These are phyloP conservation scores for Dipodomys stephensi DNA, from an alignment of 2,113 vertebrate species.

Conservation along the genomic window DNA sequence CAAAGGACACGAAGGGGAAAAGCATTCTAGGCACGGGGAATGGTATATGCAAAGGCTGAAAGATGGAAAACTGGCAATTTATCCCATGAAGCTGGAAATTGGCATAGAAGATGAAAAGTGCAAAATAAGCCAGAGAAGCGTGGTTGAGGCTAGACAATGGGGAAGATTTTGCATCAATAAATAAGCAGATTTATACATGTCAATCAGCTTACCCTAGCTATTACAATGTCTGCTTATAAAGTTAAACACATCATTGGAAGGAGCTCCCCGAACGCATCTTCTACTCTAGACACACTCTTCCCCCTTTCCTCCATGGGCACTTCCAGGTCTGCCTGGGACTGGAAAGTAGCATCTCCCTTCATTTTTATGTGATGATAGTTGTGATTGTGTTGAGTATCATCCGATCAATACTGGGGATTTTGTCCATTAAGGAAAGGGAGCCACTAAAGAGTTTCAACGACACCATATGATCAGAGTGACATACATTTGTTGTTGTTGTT, in stretches of 20 bases:
- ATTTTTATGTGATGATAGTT: neutral
- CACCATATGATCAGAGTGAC: neutral
- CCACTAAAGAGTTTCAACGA: conserved; percentile 18
- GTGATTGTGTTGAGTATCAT: neutral
- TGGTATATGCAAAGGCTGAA: neutral
- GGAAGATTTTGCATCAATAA: neutral
- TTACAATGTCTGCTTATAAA: neutral
- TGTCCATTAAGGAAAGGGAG: neutral
- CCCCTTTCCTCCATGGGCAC: neutral
- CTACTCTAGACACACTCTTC: neutral
- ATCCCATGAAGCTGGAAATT: neutral
- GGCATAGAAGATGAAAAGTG: neutral
- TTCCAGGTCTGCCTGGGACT: neutral
- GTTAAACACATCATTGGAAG: neutral
- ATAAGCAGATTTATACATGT: neutral
- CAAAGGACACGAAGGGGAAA: neutral
- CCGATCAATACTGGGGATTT: neutral
- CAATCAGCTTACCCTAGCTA: neutral
- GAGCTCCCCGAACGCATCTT: neutral
- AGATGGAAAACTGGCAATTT: neutral
- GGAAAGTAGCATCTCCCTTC: neutral
- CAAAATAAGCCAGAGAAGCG: neutral
- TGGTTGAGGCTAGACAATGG: neutral
- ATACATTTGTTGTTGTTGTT: neutral
- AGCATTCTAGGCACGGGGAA: neutral